These are phyloP conservation scores for Anthoptus insignis DNA, from an alignment of 2,888 invertebrate species.

Conservation along the genomic window DNA sequence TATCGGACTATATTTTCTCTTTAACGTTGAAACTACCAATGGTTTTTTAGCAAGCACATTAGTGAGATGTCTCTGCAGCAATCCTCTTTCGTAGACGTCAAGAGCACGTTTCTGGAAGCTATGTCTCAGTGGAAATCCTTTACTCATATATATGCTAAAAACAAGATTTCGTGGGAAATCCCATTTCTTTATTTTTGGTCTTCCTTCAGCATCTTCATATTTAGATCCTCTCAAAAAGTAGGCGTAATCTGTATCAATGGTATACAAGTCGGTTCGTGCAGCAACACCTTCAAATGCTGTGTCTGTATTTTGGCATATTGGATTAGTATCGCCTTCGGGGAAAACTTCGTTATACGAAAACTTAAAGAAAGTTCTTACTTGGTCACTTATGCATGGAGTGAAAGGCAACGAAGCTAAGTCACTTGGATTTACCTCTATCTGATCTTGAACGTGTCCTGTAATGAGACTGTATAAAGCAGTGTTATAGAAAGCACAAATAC, in stretches of 20 bases:
- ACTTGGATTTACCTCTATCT: slow-evolving; percentile 47
- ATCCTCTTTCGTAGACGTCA: slow-evolving; percentile 62
- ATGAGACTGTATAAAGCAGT: slow-evolving; percentile 65
- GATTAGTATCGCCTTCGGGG: slow-evolving; percentile 50
- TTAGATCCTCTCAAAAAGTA: slow-evolving; percentile 57
- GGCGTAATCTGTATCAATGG: slow-evolving; percentile 58
- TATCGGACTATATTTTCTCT: slow-evolving; percentile 49
- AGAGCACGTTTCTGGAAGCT: slow-evolving; percentile 57
- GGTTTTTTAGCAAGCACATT: slow-evolving; percentile 50
- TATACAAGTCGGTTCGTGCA: slow-evolving; percentile 52
- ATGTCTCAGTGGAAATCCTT: slow-evolving; percentile 60
- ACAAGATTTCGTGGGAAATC: slow-evolving; percentile 52
- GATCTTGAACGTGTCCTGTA: slow-evolving; percentile 56
- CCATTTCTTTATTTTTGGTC: slow-evolving; percentile 57
- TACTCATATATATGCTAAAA: slow-evolving; percentile 56
- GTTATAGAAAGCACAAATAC: slow-evolving; percentile 63
- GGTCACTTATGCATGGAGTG: slow-evolving; percentile 59
- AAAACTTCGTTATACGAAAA: slow-evolving; percentile 58
- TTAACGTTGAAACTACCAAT: slow-evolving; percentile 28
- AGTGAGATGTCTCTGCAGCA: slow-evolving; percentile 55
- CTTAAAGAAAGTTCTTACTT: slow-evolving; percentile 54
- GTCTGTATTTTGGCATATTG: slow-evolving; percentile 53
- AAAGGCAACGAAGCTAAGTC: slow-evolving; percentile 55
- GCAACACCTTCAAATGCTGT: slow-evolving; percentile 56
- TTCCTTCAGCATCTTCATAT: slow-evolving; percentile 57